Base-by-base conservation (phyloP, 92 coral and sea anemone species). In the Pocillopora meandrina region DNA sequence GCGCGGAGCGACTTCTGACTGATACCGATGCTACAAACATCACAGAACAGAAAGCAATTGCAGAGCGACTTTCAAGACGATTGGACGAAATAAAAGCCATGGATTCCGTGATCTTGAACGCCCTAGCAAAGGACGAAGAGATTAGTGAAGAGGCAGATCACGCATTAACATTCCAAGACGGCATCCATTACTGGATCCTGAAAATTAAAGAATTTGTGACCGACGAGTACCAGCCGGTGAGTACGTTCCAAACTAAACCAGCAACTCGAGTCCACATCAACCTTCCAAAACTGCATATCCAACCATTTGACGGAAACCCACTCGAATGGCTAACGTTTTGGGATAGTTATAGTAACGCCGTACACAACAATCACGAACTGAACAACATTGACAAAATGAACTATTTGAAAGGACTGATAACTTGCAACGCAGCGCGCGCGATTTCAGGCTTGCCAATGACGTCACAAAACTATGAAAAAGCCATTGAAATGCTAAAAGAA, bases 21-120 rank as follows among this genome's bases (percentile, higher is more conserved):
- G 70, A 56, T 31, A 58, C 77, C 61, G 74, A 61, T 18, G 47
- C 55, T 36, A 35, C 18, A 72, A 63, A 80, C 61, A 67, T 3
- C 47, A 81, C 86, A 65, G 90, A 87, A 68, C 65, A 72, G 77
- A 74, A 74, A 77, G 90, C 86, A 70, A 87, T 87, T 36, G 47
- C 71, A n/a, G 83, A 81, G 57, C 90, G 83, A 57, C 67, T 81
- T 33, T 36, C 83, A 26, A 69, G 78, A 68, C 78, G 85, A 74
- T 42, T 65, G 64, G 67, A 74, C 10, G 78, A 81, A 66, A 81
- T 87, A 18, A 34, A 56, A 10, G 10, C 81, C 23, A 61, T 87
- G 70, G 83, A 87, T 75, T 33, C 76, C 63, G 62, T 12, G 35
- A 81, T 81, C 62, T 26, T 81, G 57, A 69, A 56, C 23, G 34